phyloP scores from a whole-genome alignment of 2,888 invertebrate genomes.

The Prionchulus punctatus region DNA sequence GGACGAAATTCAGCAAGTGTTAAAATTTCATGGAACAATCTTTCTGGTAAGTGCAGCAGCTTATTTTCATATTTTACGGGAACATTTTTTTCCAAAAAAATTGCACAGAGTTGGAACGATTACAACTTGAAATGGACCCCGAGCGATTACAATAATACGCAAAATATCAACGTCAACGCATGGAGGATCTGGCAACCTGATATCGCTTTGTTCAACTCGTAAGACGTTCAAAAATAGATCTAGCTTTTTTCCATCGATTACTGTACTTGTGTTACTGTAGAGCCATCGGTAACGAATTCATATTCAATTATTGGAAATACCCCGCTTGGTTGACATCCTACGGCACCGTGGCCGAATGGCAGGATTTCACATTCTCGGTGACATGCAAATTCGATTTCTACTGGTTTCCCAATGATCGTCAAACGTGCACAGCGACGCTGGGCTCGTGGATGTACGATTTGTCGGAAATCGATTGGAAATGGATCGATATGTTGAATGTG shows the following conservation, averaged over 20 bases:
- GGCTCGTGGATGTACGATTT: conserved; percentile 1
- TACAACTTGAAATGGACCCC: neutral
- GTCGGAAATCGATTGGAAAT: neutral
- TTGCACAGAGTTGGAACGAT: neutral
- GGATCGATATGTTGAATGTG: neutral
- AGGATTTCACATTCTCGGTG: neutral
- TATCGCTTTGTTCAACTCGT: neutral
- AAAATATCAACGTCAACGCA: neutral
- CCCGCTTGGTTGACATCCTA: neutral
- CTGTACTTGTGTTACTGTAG: too few relatives aligned
- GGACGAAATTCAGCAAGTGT: neutral
- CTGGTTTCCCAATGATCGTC: neutral
- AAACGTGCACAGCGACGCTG: neutral
- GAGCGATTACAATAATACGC: too few relatives aligned
- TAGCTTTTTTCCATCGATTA: neutral
- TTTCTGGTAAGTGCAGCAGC: too few relatives aligned
- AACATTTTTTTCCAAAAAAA: neutral
- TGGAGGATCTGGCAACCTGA: conserved; percentile 1
- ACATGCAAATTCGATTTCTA: conserved; percentile 1
- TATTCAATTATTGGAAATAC: neutral
- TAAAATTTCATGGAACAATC: neutral
- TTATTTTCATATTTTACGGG: neutral
- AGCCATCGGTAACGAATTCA: neutral
- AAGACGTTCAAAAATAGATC: neutral
- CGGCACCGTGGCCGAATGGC: neutral